Base-by-base conservation (phyloP, 2,888 invertebrate genomes). In the Pseudococcus jackbeardsleyi region DNA sequence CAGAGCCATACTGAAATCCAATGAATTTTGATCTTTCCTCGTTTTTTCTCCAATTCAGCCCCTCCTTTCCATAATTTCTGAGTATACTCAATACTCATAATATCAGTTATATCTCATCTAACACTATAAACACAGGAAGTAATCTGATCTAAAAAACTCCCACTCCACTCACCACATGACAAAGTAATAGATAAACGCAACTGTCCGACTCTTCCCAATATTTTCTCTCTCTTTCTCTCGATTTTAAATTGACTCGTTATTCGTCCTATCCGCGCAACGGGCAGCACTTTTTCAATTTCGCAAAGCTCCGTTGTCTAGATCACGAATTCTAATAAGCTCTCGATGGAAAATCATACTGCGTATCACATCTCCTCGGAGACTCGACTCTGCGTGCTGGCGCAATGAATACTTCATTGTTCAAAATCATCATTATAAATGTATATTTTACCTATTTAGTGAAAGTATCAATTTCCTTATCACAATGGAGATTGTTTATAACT, bases 391-490 rank as follows among this genome's bases (percentile, higher is more conserved):
- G 59, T 59, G 33, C 68, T 72, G 11, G 33, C 68, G 12, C 3
- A 59, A 11, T 59, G 19, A 59, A 59, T 59, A 59, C 17, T 33
- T 72, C 68, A 72, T 72, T 72, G 33, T 72, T 59, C 22, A 33
- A 33, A 72, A 72, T 72, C 68, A 15, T 33, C 33, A 72, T 59
- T 59, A 59, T 59, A 59, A 59, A 59, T 19, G 59, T 33, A 33
- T 72, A 72, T 26, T 72, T 72, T 72, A 72, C 68, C 68, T 72
- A 72, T 72, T 72, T 72, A 72, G 68, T 72, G 68, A 72, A 72
- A 72, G 68, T 72, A 72, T 72, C 26, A 72, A 72, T 33, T 72
- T 72, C 15, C 68, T 72, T 72, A 72, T 33, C 33, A 72, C 68
- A 72, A 72, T 72, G 68, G 26, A 72, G 68, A 72, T 72, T 72